phyloP scores from a whole-genome alignment of 2,797 vertebrate species.

The Adrianichthys oophorus region DNA sequence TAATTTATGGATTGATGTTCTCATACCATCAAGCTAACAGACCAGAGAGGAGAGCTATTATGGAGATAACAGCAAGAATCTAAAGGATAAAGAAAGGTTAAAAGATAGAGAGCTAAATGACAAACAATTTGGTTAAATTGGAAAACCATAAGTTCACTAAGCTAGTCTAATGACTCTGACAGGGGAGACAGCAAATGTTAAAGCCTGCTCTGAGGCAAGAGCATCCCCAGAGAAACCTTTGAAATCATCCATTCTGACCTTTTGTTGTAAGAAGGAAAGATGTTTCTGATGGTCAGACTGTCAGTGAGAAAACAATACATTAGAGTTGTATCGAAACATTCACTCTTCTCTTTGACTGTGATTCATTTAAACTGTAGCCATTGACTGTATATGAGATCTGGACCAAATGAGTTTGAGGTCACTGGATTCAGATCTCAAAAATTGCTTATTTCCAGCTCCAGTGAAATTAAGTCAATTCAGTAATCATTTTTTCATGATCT shows the following conservation, averaged over 20 bases:
- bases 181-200: slow-evolving; percentile 14
- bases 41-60: slow-evolving; percentile 9
- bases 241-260: slow-evolving; percentile 30
- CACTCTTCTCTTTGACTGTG: not conserved
- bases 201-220: slow-evolving; percentile 15
- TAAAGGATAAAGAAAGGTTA: not conserved
- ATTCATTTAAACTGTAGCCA: not conserved
- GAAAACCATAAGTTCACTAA: slow-evolving; percentile 3
- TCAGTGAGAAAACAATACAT: not conserved
- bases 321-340: not conserved
- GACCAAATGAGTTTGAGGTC: too few species aligned
- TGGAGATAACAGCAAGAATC: slow-evolving; percentile 3
- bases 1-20: slow-evolving; percentile 35
- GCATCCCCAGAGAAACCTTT: slow-evolving; percentile 13
- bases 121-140: not conserved
- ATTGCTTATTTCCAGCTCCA: too few species aligned
- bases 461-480: too few species aligned
- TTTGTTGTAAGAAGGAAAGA: slow-evolving; percentile 11
- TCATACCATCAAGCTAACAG: slow-evolving; percentile 9
- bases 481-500: too few species aligned
- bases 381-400: too few species aligned
- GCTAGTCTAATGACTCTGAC: slow-evolving; percentile 6
- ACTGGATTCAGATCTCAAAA: too few species aligned
- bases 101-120: not conserved
- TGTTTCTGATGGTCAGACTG: slow-evolving; percentile 1